A percentile compares a stretch with the other conserved stretches of the same genome.
These are phyloP conservation scores for Frankliniella intonsa DNA, from an alignment of 2,888 invertebrate species.

Conservation along the genomic window DNA sequence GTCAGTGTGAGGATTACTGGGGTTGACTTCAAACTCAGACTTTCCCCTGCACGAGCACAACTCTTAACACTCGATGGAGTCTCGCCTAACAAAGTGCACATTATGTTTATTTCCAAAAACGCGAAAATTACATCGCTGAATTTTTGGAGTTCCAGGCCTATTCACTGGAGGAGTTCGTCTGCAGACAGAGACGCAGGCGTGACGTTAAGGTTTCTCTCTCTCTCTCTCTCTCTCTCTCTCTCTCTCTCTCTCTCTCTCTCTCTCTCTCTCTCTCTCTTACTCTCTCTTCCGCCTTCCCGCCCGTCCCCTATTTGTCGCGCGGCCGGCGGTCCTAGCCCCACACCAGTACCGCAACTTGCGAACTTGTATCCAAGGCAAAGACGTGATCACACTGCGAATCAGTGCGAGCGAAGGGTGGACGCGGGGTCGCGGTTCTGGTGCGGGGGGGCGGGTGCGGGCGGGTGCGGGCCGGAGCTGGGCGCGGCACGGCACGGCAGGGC, in stretches of 20 bases:
- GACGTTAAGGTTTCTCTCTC: not conserved
- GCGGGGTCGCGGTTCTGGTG: not conserved
- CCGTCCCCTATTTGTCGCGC: not conserved
- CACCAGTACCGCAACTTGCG: conserved; percentile 20
- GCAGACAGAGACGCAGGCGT: too few species aligned
- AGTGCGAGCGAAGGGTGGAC: not conserved
- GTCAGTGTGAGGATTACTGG: too few species aligned
- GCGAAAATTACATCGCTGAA: too few species aligned
- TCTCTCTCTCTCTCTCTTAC: not conserved
- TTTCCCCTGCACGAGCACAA: too few species aligned
- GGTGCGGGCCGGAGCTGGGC: not conserved
- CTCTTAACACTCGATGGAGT: too few species aligned
- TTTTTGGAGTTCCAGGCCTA: too few species aligned
- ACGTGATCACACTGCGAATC: conserved; percentile 2
- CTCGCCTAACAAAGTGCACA: too few species aligned
- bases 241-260: not conserved
- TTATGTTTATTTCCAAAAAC: too few species aligned
- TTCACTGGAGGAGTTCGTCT: too few species aligned
- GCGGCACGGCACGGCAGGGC: not conserved
- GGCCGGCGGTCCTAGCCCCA: not conserved
- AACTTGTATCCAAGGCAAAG: conserved; percentile 7
- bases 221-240: conserved; percentile 1
- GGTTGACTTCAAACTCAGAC: too few species aligned
- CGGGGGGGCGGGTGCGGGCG: not conserved
- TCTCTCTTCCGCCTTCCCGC: not conserved